Percentiles rank a stretch among this genome's conserved stretches.
Evolutionary conservation across 2,797 vertebrate species (phyloP).

Genomic region (Pelodytes ibericus): DNA sequence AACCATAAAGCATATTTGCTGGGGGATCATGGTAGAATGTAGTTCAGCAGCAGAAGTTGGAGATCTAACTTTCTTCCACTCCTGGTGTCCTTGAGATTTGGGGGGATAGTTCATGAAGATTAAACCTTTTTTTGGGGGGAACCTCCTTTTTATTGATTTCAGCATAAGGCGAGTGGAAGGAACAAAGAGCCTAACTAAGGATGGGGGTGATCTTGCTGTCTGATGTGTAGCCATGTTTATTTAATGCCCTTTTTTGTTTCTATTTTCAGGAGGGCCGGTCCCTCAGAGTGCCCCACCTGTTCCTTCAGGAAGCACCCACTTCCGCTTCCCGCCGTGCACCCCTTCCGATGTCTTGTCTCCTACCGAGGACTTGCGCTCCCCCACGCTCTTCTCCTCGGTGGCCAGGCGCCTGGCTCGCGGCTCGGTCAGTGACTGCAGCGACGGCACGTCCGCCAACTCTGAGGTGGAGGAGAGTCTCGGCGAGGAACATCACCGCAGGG

Average conservation of each 20-base stretch:
- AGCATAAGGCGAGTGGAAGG: too few relatives aligned
- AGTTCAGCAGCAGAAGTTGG: too few relatives aligned
- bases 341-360: constrained; percentile 85
- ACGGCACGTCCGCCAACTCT: constrained; percentile 85
- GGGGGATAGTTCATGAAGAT: too few relatives aligned
- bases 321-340: constrained; percentile 87
- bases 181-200: too few relatives aligned
- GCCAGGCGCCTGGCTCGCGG: constrained; percentile 82
- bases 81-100: too few relatives aligned
- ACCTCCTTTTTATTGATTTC: too few relatives aligned
- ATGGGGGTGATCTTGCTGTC: too few relatives aligned
- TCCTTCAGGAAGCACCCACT: constrained; percentile 82
- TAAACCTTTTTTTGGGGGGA: too few relatives aligned
- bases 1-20: too few relatives aligned
- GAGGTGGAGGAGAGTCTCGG: constrained; percentile 84
- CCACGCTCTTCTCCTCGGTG: constrained; percentile 79
- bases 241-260: background rate
- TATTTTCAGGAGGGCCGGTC: constrained; percentile 77
- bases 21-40: too few relatives aligned
- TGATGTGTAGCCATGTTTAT: too few relatives aligned
- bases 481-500: constrained; percentile 67
- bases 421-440: constrained; percentile 90
- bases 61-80: too few relatives aligned
- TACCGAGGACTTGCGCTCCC: constrained; percentile 73
- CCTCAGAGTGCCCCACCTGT: constrained; percentile 91